Percentiles rank a stretch among this genome's conserved stretches.
phyloP scores from a whole-genome alignment of 2,888 invertebrate genomes.

The Drosophila nr. medialis region DNA sequence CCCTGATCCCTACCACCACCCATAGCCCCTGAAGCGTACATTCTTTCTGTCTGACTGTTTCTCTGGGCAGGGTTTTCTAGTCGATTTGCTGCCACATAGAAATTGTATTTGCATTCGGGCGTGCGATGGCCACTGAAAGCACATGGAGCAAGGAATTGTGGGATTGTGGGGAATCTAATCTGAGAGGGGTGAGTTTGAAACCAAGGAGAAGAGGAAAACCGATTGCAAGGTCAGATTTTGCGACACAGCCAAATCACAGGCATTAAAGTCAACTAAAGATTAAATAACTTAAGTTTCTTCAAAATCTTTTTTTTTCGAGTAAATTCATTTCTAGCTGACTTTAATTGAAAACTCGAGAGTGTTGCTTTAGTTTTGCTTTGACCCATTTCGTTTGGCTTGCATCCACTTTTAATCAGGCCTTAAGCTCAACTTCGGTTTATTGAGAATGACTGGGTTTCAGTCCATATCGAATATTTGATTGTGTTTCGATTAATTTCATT shows the following conservation, averaged over 20 bases:
- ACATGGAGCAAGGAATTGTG: neutral
- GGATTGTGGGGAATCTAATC: neutral
- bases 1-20: neutral
- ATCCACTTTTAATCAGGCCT: conserved; percentile 3
- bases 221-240: neutral
- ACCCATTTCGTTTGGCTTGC: neutral
- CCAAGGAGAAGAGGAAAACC: neutral
- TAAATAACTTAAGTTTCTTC: neutral
- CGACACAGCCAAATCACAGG: neutral
- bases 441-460: conserved; percentile 17
- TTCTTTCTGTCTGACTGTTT: neutral
- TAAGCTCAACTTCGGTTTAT: conserved; percentile 17
- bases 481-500: conserved; percentile 16
- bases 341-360: neutral
- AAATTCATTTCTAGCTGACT: neutral
- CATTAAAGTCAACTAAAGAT: neutral
- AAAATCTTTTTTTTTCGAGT: neutral
- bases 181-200: neutral
- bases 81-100: conserved; percentile 66
- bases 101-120: conserved; percentile 71
- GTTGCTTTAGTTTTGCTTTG: neutral
- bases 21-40: neutral
- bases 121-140: neutral
- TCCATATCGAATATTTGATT: conserved; percentile 19
- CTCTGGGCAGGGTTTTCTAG: conserved; percentile 53